These are phyloP conservation scores for Porphyrio hochstetteri DNA, from an alignment of 2,113 vertebrate genomes.

Conservation along the genomic window DNA sequence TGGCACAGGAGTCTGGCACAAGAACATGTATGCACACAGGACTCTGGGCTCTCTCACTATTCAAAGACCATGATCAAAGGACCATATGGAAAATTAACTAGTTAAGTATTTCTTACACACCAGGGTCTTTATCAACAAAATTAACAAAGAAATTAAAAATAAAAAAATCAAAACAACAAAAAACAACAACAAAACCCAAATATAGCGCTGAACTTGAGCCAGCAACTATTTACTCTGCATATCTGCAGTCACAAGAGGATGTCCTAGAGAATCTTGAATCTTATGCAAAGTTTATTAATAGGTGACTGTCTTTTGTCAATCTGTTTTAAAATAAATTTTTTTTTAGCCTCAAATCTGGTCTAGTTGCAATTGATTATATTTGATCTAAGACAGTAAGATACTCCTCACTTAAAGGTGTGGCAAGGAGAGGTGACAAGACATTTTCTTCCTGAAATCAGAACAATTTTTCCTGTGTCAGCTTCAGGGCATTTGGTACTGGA, in stretches of 20 bases:
- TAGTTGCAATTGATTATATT: not conserved
- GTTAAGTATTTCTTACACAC: not conserved
- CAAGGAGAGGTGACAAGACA: not conserved
- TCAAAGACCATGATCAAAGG: not conserved
- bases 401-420: not conserved
- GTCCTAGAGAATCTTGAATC: not conserved
- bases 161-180: not conserved
- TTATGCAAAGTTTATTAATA: not conserved
- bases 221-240: not conserved
- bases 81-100: not conserved
- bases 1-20: not conserved
- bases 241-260: not conserved
- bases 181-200: not conserved
- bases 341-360: not conserved
- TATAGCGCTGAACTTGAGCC: not conserved
- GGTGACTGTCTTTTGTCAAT: not conserved
- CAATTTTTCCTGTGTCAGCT: not conserved
- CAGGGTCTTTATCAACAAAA: not conserved
- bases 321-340: not conserved
- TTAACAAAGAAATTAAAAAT: not conserved
- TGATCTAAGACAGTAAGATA: not conserved
- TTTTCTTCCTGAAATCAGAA: not conserved
- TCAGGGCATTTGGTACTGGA: not conserved
- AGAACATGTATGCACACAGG: fast-evolving
- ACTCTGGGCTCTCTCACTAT: not conserved